phyloP scores from a whole-genome alignment of 2,113 vertebrate species.

The Dicrurus megarhynchus region DNA sequence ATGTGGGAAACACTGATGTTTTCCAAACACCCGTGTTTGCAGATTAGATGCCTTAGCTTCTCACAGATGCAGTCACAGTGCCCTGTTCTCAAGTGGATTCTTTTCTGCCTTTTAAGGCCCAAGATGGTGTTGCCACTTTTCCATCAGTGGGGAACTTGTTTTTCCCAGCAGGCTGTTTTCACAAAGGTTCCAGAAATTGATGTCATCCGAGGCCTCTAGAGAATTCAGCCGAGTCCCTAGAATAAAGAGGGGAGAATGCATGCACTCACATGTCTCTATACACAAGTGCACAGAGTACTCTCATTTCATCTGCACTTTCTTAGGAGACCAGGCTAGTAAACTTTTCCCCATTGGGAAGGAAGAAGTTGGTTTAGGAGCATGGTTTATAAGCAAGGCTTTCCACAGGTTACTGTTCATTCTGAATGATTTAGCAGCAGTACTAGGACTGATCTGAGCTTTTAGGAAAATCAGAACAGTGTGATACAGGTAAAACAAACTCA shows the following conservation, averaged over 20 bases:
- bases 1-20: background rate
- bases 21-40: background rate
- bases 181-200: background rate
- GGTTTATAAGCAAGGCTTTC: background rate
- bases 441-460: background rate
- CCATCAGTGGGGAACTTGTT: background rate
- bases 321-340: background rate
- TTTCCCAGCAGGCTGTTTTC: background rate
- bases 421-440: background rate
- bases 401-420: background rate
- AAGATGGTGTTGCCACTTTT: background rate
- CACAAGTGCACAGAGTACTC: background rate
- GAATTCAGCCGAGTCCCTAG: background rate
- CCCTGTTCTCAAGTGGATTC: background rate
- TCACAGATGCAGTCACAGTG: background rate
- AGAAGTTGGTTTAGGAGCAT: background rate
- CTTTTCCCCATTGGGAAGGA: background rate
- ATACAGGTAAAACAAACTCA: background rate
- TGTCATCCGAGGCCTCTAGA: background rate
- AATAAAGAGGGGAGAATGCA: background rate
- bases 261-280: fast-evolving
- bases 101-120: background rate
- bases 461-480: background rate
- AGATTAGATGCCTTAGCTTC: background rate
- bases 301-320: background rate